Percentiles rank a stretch among this genome's conserved stretches.
These are phyloP conservation scores for Pardalotus punctatus DNA, from an alignment of 2,113 vertebrate species.

Conservation along the genomic window DNA sequence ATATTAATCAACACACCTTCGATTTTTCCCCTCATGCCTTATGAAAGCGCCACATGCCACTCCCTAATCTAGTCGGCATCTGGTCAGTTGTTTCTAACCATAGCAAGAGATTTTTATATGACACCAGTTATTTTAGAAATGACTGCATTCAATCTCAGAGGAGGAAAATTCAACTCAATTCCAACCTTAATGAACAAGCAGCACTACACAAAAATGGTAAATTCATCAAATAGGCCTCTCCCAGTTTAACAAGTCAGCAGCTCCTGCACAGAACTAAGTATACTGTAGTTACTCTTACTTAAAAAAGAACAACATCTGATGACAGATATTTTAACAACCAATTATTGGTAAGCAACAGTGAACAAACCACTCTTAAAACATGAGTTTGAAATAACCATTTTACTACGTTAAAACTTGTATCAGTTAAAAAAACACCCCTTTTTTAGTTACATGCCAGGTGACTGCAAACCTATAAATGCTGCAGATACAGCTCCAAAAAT, in stretches of 20 bases:
- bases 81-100: neutral
- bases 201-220: neutral
- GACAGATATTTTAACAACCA: neutral
- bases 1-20: neutral
- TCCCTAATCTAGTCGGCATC: neutral
- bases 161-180: neutral
- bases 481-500: neutral
- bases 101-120: neutral
- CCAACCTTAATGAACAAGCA: neutral
- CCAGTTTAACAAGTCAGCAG: neutral
- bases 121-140: neutral
- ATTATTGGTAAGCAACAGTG: neutral
- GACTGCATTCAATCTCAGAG: neutral
- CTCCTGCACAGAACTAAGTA: neutral
- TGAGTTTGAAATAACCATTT: neutral
- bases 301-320: accelerated
- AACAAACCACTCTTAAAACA: neutral
- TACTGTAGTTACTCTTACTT: neutral
- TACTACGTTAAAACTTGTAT: neutral
- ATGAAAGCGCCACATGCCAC: accelerated
- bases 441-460: neutral
- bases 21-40: neutral
- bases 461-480: neutral
- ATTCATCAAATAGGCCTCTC: neutral
- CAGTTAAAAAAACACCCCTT: neutral